Base-by-base conservation (phyloP, 37 sponge, comb jelly and placozoan genomes). In the Agelas oroides region DNA sequence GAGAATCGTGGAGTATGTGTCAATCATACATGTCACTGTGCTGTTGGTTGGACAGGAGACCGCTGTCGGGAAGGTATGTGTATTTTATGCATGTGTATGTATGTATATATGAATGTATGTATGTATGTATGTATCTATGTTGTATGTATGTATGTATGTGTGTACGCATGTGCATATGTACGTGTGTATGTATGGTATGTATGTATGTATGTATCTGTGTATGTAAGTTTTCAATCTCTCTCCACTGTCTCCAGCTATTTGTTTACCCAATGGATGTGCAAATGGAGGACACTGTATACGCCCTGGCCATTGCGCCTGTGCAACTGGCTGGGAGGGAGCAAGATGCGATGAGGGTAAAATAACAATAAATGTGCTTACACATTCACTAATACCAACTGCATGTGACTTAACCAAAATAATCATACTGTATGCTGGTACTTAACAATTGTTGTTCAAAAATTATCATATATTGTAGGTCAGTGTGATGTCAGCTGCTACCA, bases 191-290 rank as follows among this genome's bases (percentile, higher is more conserved):
- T n/a, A n/a, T n/a, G n/a, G n/a, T n/a, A n/a, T n/a, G n/a, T n/a
- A n/a, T n/a, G n/a, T n/a, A n/a, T n/a, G n/a, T n/a, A n/a, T n/a
- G n/a, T n/a, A n/a, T n/a, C n/a, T n/a, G n/a, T n/a, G n/a, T n/a
- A n/a, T n/a, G n/a, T n/a, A n/a, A n/a, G n/a, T n/a, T n/a, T n/a
- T n/a, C n/a, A n/a, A n/a, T n/a, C n/a, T n/a, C n/a, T n/a, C n/a
- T n/a, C n/a, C n/a, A n/a, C n/a, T n/a, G n/a, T 61, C 18, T n/a
- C 2, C 73, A 71, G 73, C 73, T 46, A 23, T 71, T 19, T 71
- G 73, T 53, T 71, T 71, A 30, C 69, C 73, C 13, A 28, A 5
- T 71, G 73, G 73, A 20, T 71, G 73, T 71, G 41, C 33, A 71
- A 71, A 71, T 71, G 73, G 73, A 46, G 73, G 73, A 28, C 23